These are phyloP conservation scores for Rhinoraja longicauda DNA, from an alignment of 2,797 vertebrate genomes.

Conservation along the genomic window DNA sequence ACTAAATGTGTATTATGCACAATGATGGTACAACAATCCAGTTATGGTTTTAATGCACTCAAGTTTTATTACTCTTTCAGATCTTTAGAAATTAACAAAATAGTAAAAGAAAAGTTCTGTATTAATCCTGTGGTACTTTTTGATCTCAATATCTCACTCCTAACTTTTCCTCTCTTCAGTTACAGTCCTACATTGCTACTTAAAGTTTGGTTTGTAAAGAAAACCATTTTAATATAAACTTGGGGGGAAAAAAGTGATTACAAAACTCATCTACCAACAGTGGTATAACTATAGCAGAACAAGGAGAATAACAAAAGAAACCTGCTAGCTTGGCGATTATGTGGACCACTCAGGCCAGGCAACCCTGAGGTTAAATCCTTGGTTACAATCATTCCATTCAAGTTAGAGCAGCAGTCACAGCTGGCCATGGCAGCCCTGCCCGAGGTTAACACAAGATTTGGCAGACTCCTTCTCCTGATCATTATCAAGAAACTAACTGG, in stretches of 20 bases:
- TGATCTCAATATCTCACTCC: neutral
- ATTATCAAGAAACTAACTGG: slow-evolving; percentile 5
- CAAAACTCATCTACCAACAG: neutral
- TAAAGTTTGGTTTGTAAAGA: neutral
- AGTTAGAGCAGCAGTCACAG: neutral
- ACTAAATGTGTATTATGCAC: neutral
- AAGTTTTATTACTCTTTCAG: neutral
- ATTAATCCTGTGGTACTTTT: neutral
- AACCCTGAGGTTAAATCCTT: neutral
- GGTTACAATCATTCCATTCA: neutral
- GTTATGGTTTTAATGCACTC: neutral
- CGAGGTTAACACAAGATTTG: neutral
- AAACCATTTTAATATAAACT: neutral
- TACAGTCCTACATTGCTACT: neutral
- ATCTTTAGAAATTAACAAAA: neutral
- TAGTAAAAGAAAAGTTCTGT: neutral
- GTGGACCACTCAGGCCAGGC: neutral
- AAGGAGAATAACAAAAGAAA: neutral
- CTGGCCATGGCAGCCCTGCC: neutral
- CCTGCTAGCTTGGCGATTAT: neutral
- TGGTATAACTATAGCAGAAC: neutral
- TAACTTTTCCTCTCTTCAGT: neutral
- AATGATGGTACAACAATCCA: neutral
- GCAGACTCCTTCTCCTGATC: neutral
- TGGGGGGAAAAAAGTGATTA: neutral